These are phyloP conservation scores for Platyscapa corneri DNA, from an alignment of 1,140 invertebrate genomes.

Conservation along the genomic window DNA sequence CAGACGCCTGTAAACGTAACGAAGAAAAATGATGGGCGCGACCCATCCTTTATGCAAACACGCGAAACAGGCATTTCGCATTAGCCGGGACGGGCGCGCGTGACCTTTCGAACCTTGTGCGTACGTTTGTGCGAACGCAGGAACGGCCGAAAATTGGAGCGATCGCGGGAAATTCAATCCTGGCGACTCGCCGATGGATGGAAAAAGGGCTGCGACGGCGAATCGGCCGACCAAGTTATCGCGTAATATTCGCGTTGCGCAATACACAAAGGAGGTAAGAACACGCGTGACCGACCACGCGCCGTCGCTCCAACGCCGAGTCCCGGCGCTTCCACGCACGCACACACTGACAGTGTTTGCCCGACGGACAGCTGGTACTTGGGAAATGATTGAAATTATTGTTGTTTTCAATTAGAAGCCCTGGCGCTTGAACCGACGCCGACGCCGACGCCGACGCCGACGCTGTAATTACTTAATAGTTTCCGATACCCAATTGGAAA, in stretches of 20 bases:
- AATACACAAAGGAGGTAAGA: neutral
- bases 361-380: neutral
- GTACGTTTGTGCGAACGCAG: neutral
- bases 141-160: no score
- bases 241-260: constrained; percentile 29
- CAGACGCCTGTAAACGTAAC: neutral
- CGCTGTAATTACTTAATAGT: neutral
- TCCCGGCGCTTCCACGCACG: neutral
- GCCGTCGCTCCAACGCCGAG: neutral
- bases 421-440: neutral
- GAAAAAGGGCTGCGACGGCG: no score
- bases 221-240: neutral
- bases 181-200: no score
- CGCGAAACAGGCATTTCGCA: neutral
- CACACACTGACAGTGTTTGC: no score
- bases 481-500: neutral
- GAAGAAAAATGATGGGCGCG: neutral
- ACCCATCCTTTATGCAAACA: neutral
- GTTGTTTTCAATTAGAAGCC: neutral
- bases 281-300: neutral
- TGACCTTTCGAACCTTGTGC: no score
- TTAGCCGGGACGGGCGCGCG: no score
- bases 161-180: no score
- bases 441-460: no score
- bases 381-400: neutral